These are phyloP conservation scores for Temnothorax rugatulus DNA, from an alignment of 2,888 invertebrate genomes.

Conservation along the genomic window DNA sequence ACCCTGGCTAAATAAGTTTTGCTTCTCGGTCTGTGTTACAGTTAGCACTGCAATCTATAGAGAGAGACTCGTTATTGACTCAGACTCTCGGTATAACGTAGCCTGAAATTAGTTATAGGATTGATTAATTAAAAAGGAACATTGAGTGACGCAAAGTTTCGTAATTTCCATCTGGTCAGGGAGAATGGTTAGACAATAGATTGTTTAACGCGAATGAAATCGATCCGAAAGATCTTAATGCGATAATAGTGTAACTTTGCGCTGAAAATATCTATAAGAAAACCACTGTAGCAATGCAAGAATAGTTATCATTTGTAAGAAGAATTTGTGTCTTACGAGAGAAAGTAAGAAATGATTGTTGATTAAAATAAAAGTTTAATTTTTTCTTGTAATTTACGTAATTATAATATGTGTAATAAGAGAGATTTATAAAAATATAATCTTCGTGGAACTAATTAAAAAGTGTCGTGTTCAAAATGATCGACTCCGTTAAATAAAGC, in stretches of 20 bases:
- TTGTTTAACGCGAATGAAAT: slow-evolving; percentile 17
- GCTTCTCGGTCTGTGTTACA: slow-evolving; percentile 17
- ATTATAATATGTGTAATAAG: background rate
- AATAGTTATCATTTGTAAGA: background rate
- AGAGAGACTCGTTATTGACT: slow-evolving; percentile 15
- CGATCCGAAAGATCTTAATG: slow-evolving; percentile 10
- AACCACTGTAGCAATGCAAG: background rate
- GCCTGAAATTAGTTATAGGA: slow-evolving; percentile 17
- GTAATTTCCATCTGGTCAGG: slow-evolving; percentile 8
- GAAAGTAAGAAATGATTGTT: background rate
- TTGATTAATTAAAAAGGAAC: slow-evolving; percentile 24
- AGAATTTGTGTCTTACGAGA: background rate
- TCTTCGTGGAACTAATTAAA: background rate
- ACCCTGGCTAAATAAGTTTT: slow-evolving; percentile 45
- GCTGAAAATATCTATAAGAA: slow-evolving; percentile 1
- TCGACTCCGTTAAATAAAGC: background rate
- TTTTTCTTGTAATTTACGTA: background rate
- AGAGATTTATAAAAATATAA: background rate
- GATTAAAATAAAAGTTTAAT: background rate
- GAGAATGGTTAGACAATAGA: background rate
- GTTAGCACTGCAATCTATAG: slow-evolving; percentile 16
- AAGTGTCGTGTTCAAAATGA: background rate
- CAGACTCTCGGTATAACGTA: background rate
- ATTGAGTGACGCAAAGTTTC: slow-evolving; percentile 20
- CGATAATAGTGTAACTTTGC: background rate